Percentiles rank a stretch among this genome's conserved stretches.
Evolutionary conservation across 2,888 invertebrate genomes (phyloP).

Genomic region (Nemotelus nigrinus): DNA sequence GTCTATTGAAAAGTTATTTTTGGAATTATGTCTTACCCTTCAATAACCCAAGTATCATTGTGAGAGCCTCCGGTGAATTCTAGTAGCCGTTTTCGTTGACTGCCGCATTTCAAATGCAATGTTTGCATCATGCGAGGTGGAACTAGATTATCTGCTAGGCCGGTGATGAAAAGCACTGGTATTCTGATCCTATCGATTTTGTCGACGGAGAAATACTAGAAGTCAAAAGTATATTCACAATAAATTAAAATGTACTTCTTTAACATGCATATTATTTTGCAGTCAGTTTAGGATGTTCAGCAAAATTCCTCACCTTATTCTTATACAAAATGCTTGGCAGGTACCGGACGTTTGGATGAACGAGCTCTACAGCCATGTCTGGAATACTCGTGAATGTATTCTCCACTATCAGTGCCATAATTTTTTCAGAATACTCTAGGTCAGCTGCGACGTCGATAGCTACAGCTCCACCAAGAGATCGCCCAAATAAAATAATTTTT

Average conservation of each 20-base stretch:
- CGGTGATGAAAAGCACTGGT: slow-evolving; percentile 89
- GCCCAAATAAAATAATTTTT: slow-evolving; percentile 89
- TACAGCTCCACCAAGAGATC: slow-evolving; percentile 88
- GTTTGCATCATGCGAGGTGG: slow-evolving; percentile 91
- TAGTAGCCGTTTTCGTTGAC: slow-evolving; percentile 79
- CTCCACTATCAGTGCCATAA: slow-evolving; percentile 90
- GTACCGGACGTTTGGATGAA: slow-evolving; percentile 72
- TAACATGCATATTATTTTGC: not conserved
- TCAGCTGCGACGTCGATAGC: slow-evolving; percentile 87
- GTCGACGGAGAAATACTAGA: slow-evolving; percentile 76
- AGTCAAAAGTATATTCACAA: slow-evolving; percentile 53
- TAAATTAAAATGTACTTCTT: not conserved
- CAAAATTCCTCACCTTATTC: slow-evolving; percentile 78
- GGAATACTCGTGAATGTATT: slow-evolving; percentile 96
- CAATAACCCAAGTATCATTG: slow-evolving; percentile 93
- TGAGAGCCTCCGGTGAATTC: slow-evolving; percentile 87
- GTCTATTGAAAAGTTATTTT: not conserved
- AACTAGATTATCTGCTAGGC: slow-evolving; percentile 85
- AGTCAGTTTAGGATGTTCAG: not conserved
- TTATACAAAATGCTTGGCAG: slow-evolving; percentile 87
- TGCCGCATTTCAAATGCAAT: slow-evolving; percentile 78
- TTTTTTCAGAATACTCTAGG: slow-evolving; percentile 78
- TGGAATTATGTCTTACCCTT: slow-evolving; percentile 70
- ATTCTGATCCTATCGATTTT: slow-evolving; percentile 79
- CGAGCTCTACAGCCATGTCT: slow-evolving; percentile 85